These are phyloP conservation scores for Serripes groenlandicus DNA, from an alignment of 2,888 invertebrate species.

Conservation along the genomic window DNA sequence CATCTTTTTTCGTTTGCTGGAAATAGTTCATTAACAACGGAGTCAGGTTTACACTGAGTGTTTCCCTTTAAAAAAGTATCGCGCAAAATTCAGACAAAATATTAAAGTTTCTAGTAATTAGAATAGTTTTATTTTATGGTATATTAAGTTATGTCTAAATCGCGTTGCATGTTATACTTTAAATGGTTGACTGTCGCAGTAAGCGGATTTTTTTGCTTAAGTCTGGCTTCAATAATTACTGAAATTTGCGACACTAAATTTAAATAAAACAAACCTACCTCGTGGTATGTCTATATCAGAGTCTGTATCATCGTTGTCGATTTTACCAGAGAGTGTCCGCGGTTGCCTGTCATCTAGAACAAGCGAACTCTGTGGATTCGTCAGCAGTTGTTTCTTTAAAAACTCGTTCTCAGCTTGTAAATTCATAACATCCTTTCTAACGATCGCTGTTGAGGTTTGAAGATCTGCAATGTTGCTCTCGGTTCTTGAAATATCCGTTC, in stretches of 20 bases:
- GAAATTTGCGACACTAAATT: too few species aligned
- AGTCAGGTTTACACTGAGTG: too few species aligned
- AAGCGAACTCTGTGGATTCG: not conserved
- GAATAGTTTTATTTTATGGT: too few species aligned
- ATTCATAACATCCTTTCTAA: constrained; percentile 33
- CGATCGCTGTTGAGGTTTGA: constrained; percentile 19
- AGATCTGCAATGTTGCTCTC: constrained; percentile 35
- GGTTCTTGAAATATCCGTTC: constrained; percentile 19
- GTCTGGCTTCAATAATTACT: too few species aligned
- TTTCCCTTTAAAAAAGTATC: too few species aligned
- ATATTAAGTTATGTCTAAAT: too few species aligned
- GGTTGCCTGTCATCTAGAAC: not conserved
- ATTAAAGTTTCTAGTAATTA: too few species aligned
- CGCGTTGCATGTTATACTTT: too few species aligned
- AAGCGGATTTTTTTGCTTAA: too few species aligned
- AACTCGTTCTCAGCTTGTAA: constrained; percentile 33
- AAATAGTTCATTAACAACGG: too few species aligned
- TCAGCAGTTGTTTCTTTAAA: constrained; percentile 4
- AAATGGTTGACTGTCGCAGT: too few species aligned
- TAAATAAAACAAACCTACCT: constrained; percentile 24
- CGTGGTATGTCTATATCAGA: constrained; percentile 1
- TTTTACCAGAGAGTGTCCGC: not conserved
- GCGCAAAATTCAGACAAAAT: too few species aligned
- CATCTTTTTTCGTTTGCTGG: not conserved
- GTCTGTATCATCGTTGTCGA: not conserved